phyloP scores from a whole-genome alignment of 2,113 vertebrate species.

The Ochotona curzoniae region DNA sequence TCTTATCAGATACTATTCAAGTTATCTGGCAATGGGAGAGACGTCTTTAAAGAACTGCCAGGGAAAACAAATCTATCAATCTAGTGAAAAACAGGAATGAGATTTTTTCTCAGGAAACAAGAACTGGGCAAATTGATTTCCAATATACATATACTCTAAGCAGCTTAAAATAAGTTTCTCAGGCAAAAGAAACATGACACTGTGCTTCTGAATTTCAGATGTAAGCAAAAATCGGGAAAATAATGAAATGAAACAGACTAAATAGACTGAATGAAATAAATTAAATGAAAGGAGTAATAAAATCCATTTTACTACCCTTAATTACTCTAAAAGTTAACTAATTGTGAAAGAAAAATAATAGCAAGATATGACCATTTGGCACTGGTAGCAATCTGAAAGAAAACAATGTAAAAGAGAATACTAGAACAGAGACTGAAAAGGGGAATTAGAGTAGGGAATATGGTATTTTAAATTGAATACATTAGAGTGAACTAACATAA shows the following conservation, averaged over 20 bases:
- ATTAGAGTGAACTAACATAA: neutral
- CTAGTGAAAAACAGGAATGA: neutral
- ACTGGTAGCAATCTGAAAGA: neutral
- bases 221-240: neutral
- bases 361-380: neutral
- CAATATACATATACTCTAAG: neutral
- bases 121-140: constrained; percentile 5
- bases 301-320: neutral
- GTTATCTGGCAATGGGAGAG: neutral
- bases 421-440: neutral
- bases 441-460: neutral
- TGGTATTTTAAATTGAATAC: neutral
- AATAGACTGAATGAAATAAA: neutral
- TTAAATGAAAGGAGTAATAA: neutral
- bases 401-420: neutral
- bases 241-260: neutral
- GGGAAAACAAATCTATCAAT: neutral
- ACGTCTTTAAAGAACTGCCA: neutral
- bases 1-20: neutral
- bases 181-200: neutral
- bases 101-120: neutral
- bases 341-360: too few relatives aligned
- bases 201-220: neutral
- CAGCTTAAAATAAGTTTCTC: neutral
- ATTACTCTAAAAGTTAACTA: neutral